Evolutionary conservation across 2,797 vertebrate genomes (phyloP).

Genomic region (Myotis findleyi): DNA sequence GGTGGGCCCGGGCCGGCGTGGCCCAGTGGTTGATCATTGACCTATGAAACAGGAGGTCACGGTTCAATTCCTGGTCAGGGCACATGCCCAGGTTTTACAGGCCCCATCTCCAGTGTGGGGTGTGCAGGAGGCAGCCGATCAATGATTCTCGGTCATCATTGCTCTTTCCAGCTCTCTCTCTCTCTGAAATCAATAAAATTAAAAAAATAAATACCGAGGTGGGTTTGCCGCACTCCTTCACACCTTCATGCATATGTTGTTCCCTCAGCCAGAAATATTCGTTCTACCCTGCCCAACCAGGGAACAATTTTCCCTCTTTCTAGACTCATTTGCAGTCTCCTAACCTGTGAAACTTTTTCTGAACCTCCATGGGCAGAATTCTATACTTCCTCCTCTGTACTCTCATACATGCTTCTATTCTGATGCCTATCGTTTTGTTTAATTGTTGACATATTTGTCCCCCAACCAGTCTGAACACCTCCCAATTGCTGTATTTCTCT

Average conservation of each 20-base stretch:
- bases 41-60: no score
- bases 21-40: no score
- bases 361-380: neutral
- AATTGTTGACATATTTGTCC: neutral
- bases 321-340: neutral
- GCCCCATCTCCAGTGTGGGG: no score
- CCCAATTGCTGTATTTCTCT: neutral
- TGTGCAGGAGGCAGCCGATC: no score
- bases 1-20: neutral
- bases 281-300: neutral
- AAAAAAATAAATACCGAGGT: no score
- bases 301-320: neutral
- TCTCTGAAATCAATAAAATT: no score
- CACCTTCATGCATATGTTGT: accelerated
- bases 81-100: no score
- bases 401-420: neutral
- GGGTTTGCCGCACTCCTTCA: accelerated
- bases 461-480: neutral
- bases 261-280: neutral
- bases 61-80: no score
- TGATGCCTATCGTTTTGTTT: neutral
- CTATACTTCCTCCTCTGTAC: neutral
- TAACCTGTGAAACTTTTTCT: neutral
- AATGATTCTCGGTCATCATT: no score
- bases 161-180: no score